Evolutionary conservation across 2,888 invertebrate species (phyloP).

Genomic region (Ochropacha duplaris): DNA sequence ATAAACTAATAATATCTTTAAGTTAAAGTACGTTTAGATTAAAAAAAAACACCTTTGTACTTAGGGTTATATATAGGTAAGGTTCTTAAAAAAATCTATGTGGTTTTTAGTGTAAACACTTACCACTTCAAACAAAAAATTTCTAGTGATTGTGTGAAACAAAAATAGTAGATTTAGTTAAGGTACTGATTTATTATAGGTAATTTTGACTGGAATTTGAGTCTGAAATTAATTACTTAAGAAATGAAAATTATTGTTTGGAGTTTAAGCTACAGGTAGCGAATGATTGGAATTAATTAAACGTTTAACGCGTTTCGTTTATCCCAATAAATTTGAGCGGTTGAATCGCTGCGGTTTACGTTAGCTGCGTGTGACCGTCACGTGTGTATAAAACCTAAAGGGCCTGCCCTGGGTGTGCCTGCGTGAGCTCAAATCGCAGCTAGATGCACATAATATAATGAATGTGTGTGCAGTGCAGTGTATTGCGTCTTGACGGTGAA

Average conservation of each 20-base stretch:
- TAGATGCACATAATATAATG: conserved; percentile 19
- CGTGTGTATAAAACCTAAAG: not conserved
- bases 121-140: conserved; percentile 65
- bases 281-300: conserved; percentile 10
- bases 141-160: conserved; percentile 43
- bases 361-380: not conserved
- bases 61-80: conserved; percentile 59
- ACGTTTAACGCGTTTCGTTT: conserved; percentile 4
- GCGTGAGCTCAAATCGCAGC: conserved; percentile 17
- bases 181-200: conserved; percentile 61
- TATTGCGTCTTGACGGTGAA: conserved; percentile 63
- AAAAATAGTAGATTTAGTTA: conserved; percentile 43
- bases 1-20: conserved; percentile 45
- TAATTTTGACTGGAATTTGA: conserved; percentile 60
- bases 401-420: no score
- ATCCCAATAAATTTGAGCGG: not conserved
- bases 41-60: conserved; percentile 67
- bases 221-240: conserved; percentile 64
- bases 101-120: conserved; percentile 38
- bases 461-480: conserved; percentile 40
- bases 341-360: not conserved
- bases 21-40: conserved; percentile 47
- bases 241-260: conserved; percentile 68
- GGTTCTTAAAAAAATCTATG: conserved; percentile 41
- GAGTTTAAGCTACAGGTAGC: conserved; percentile 41